Conservation (phyloP, 2,888 invertebrate genomes). For the Phanerotoma sp. region DNA sequence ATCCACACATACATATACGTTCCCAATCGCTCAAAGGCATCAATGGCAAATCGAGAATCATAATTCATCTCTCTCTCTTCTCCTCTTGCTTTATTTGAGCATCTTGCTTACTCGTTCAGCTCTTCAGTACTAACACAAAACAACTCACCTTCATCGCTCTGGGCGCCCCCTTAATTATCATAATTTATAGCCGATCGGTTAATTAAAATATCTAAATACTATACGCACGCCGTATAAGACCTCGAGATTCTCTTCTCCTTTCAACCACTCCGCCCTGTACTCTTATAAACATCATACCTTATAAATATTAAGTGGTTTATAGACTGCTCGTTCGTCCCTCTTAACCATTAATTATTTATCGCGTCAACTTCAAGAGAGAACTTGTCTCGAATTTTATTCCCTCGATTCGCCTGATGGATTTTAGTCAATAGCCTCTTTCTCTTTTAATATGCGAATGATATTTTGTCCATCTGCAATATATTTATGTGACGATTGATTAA, state of each 20-base stretch:
- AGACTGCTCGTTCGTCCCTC: conserved; percentile 40
- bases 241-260: conserved; percentile 27
- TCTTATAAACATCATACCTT: conserved; percentile 42
- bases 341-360: conserved; percentile 56
- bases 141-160: conserved; percentile 24
- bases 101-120: too few species aligned
- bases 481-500: conserved; percentile 40
- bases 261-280: conserved; percentile 24
- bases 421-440: conserved; percentile 11
- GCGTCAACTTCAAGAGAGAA: conserved; percentile 43
- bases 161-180: conserved; percentile 45
- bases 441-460: conserved; percentile 26
- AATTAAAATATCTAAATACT: conserved; percentile 56
- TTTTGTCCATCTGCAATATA: conserved; percentile 37
- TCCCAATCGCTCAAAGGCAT: background rate
- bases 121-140: conserved; percentile 34
- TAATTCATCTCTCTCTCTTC: background rate
- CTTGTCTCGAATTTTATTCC: conserved; percentile 7
- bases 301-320: conserved; percentile 54
- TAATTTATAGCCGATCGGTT: conserved; percentile 54
- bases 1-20: background rate
- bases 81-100: too few species aligned
- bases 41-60: background rate
- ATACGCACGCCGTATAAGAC: conserved; percentile 39
- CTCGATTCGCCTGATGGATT: conserved; percentile 11